These are phyloP conservation scores for Phoebastria nigripes DNA, from an alignment of 2,797 vertebrate genomes.

Conservation along the genomic window DNA sequence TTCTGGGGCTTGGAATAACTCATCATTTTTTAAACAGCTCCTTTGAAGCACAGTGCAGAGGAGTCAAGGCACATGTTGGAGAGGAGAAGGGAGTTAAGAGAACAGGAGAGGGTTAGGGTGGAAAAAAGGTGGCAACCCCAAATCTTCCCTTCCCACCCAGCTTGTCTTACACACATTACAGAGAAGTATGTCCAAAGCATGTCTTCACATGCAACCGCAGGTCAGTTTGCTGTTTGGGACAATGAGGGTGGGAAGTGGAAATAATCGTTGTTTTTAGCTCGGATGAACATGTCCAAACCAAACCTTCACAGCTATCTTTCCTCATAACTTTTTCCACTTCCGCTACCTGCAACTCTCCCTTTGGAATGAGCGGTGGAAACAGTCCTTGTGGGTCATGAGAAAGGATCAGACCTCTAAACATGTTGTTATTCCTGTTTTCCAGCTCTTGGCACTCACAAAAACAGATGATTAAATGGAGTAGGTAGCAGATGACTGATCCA, in stretches of 20 bases:
- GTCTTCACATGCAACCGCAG: not conserved
- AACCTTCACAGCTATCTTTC: slow-evolving; percentile 50
- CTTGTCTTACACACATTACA: not conserved
- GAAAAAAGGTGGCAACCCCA: not conserved
- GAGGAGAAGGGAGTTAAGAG: not conserved
- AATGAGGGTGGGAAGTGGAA: slow-evolving; percentile 47
- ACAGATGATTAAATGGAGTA: slow-evolving; percentile 20
- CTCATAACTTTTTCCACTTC: slow-evolving; percentile 64
- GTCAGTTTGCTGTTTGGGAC: not conserved
- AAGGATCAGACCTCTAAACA: slow-evolving; percentile 58
- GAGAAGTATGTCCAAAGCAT: not conserved
- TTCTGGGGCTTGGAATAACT: not conserved
- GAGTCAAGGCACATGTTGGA: rapidly evolving
- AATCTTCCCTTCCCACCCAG: not conserved
- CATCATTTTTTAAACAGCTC: not conserved
- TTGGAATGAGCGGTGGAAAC: slow-evolving; percentile 63
- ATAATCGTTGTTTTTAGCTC: slow-evolving; percentile 1
- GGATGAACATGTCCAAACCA: slow-evolving; percentile 29
- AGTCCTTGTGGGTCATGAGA: slow-evolving; percentile 62
- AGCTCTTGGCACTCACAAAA: slow-evolving; percentile 25
- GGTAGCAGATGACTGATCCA: slow-evolving; percentile 13
- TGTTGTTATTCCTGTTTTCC: slow-evolving; percentile 59
- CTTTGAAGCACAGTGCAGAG: not conserved
- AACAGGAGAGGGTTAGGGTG: not conserved
- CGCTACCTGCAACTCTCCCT: slow-evolving; percentile 25